Conservation (phyloP, 2,113 vertebrate genomes). For the Hippopotamus amphibius region DNA sequence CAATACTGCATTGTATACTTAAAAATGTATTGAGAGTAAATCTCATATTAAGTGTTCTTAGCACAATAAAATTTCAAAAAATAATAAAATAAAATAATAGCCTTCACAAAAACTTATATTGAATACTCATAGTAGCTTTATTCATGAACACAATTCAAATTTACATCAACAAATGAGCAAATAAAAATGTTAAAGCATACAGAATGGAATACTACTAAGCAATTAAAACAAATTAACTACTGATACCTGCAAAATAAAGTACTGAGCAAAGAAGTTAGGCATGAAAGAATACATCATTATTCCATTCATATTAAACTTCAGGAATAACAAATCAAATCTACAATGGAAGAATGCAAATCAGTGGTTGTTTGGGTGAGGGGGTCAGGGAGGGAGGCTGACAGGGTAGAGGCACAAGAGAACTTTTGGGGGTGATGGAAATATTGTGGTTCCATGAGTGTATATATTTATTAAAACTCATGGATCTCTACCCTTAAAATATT, state of each 20-base stretch:
- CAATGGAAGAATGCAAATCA: neutral
- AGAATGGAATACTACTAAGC: neutral
- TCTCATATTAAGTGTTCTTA: neutral
- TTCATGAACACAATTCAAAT: neutral
- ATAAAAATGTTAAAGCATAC: neutral
- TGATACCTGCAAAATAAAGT: neutral
- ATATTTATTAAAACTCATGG: neutral
- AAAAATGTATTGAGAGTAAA: neutral
- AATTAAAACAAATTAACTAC: neutral
- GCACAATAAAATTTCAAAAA: neutral
- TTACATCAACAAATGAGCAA: neutral
- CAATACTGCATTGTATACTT: neutral
- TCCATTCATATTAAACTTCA: conserved; percentile 22
- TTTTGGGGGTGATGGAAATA: neutral
- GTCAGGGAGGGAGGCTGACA: neutral
- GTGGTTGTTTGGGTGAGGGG: neutral
- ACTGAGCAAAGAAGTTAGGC: neutral
- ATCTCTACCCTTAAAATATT: neutral
- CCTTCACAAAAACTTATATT: neutral
- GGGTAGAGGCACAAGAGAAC: neutral
- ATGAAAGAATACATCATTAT: neutral
- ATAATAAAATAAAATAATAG: neutral
- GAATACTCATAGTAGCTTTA: neutral
- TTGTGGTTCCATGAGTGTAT: neutral
- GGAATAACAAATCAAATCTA: neutral